Conservation (phyloP, 1,140 invertebrate species). For the Lepeophtheirus salmonis region DNA sequence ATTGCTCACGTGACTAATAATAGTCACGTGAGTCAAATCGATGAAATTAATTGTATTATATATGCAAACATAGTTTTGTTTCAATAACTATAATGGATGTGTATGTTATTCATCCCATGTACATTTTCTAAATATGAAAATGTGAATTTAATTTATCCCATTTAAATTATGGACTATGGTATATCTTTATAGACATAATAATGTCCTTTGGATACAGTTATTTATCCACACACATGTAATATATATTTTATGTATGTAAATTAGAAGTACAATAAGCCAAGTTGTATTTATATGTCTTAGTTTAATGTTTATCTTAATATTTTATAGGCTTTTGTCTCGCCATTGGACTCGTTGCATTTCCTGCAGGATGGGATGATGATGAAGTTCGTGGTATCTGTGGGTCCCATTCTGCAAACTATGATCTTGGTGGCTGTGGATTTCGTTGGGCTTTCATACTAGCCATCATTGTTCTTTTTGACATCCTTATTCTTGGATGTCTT, state of each 20-base stretch:
- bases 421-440: constrained; percentile 59
- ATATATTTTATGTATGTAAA: not conserved
- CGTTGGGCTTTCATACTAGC: constrained; percentile 88
- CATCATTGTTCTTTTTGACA: constrained; percentile 75
- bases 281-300: not conserved
- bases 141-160: no score
- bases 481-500: constrained; percentile 61
- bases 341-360: constrained; percentile 67
- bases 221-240: not conserved
- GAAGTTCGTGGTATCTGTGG: constrained; percentile 69
- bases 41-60: no score
- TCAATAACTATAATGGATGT: no score
- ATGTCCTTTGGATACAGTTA: no score
- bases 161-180: no score
- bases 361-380: constrained; percentile 70
- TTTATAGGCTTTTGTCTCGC: constrained; percentile 56
- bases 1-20: no score
- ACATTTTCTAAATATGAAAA: no score
- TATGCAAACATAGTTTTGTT: no score
- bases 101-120: no score
- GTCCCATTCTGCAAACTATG: constrained; percentile 48
- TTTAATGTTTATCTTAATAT: constrained; percentile 1
- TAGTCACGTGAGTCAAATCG: no score
- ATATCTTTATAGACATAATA: no score
- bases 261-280: not conserved